Base-by-base conservation (phyloP, 2,797 vertebrate species). In the Lateolabrax maculatus region DNA sequence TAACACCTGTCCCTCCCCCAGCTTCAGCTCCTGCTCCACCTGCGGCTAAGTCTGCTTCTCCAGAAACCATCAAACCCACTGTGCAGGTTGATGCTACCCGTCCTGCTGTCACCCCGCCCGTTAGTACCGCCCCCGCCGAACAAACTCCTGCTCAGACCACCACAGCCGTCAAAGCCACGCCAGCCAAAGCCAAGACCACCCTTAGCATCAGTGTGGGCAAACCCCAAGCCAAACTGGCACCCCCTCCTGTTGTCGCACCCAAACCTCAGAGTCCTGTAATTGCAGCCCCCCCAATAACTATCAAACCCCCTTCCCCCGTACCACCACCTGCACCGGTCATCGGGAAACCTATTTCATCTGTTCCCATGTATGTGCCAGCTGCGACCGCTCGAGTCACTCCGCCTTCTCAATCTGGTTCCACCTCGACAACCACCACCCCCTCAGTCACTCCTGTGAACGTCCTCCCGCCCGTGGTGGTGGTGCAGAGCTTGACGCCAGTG, bases 261-360 rank as follows among this genome's bases (percentile, higher is more conserved):
- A 96, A 96, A 91, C 95, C 95, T 31, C 86, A 82, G 43, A 96
- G 91, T 81, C 95, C 95, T 9, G 18, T 88, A 23, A 93, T 77
- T 61, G 29, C 83, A 55, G 74, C 80, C 39, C 52, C 78, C 18
- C 52, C 92, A 25, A 72, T 83, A 37, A 80, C 60, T 80, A 90
- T 67, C n/a, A 88, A 92, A 48, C 57, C 94, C 29, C 92, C 91
- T 0, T 86, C 93, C 43, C 90, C 94, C 11, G 83, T 76, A 15
- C 77, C 85, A 1, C 60, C 87, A 23, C 77, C 94, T 9, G 87
- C 89, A 21, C 83, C 93, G 12, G 43, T 65, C 62, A 95, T 96
- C 0, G 95, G 96, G 27, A 96, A 95, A 66, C 96, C 96, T 5
- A 96, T 96, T 83, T 96, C 95, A 15, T 95, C 96, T 0, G 79